Percentiles rank a stretch among this genome's conserved stretches.
Evolutionary conservation across 2,797 vertebrate species (phyloP).

Genomic region (Gallirallus australis): DNA sequence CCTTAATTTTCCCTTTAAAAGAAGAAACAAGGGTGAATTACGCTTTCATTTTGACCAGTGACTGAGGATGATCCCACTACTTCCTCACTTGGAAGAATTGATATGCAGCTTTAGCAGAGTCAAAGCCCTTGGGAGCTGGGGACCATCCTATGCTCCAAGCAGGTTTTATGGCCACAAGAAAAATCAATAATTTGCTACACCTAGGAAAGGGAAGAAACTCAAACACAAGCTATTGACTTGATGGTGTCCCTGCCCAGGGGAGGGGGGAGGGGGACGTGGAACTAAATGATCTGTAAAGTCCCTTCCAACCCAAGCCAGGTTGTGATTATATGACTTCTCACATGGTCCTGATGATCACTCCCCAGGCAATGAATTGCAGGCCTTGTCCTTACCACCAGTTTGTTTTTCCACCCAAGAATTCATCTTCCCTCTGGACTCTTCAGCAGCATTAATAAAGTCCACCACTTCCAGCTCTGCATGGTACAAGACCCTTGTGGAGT

Average conservation of each 20-base stretch:
- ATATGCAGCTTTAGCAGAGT: neutral
- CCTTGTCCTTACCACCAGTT: constrained; percentile 79
- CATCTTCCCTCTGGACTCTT: constrained; percentile 79
- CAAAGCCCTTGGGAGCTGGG: neutral
- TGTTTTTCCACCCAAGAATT: constrained; percentile 85
- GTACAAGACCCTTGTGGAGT: constrained; percentile 77
- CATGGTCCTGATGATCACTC: neutral
- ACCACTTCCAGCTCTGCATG: constrained; percentile 79
- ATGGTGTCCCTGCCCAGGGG: too few species aligned
- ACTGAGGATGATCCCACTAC: neutral
- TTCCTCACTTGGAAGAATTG: neutral
- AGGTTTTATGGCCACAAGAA: neutral
- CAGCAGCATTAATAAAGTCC: constrained; percentile 75
- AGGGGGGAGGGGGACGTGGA: too few species aligned
- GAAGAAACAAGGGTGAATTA: neutral
- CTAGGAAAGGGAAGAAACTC: neutral
- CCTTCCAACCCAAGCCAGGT: too few species aligned
- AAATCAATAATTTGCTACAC: neutral
- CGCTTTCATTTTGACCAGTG: neutral
- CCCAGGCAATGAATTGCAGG: neutral
- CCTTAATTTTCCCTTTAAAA: constrained; percentile 84
- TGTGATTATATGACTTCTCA: neutral
- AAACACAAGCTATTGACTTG: neutral
- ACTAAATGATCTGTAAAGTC: too few species aligned
- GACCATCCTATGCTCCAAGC: neutral